A percentile compares a stretch with the other conserved stretches of the same genome.
Evolutionary conservation across 1,140 invertebrate species (phyloP).

Genomic region (Coenobita brevimanus): DNA sequence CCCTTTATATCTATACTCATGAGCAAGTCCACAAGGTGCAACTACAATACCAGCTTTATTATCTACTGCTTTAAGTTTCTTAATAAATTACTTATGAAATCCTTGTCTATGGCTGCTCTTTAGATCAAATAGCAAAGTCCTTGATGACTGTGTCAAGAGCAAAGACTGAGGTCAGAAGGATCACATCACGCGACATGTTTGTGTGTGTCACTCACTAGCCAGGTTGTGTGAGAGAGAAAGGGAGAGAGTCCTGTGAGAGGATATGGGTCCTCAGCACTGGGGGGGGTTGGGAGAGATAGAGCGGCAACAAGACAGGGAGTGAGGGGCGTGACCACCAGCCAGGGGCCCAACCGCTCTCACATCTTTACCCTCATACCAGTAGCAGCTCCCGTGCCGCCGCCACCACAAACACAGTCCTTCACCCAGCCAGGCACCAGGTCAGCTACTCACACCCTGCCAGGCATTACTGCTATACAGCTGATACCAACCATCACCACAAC

Average conservation of each 20-base stretch:
- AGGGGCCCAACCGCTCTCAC: constrained; percentile 35
- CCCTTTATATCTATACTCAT: constrained; percentile 51
- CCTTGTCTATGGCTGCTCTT: constrained; percentile 62
- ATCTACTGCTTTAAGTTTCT: constrained; percentile 28
- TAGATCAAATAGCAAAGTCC: constrained; percentile 52
- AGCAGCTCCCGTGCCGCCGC: constrained; percentile 18
- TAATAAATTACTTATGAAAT: constrained; percentile 49
- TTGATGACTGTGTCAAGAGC: constrained; percentile 47
- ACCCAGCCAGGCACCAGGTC: no score
- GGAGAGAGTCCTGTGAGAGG: constrained; percentile 64
- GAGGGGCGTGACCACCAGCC: constrained; percentile 26
- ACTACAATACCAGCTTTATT: constrained; percentile 44
- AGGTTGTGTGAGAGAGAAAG: constrained; percentile 64
- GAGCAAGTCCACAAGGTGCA: constrained; percentile 50
- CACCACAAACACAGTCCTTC: constrained; percentile 7
- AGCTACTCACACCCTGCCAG: no score
- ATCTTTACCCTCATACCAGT: constrained; percentile 44
- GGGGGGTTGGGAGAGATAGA: constrained; percentile 43
- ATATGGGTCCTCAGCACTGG: constrained; percentile 55
- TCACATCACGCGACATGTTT: constrained; percentile 45
- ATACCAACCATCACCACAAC: neutral
- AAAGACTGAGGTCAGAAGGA: constrained; percentile 36
- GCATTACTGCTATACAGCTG: neutral
- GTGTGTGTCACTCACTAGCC: constrained; percentile 61
- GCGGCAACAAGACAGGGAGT: constrained; percentile 58